Evolutionary conservation across 2,888 invertebrate species (phyloP).

Genomic region (Onchidella celtica): DNA sequence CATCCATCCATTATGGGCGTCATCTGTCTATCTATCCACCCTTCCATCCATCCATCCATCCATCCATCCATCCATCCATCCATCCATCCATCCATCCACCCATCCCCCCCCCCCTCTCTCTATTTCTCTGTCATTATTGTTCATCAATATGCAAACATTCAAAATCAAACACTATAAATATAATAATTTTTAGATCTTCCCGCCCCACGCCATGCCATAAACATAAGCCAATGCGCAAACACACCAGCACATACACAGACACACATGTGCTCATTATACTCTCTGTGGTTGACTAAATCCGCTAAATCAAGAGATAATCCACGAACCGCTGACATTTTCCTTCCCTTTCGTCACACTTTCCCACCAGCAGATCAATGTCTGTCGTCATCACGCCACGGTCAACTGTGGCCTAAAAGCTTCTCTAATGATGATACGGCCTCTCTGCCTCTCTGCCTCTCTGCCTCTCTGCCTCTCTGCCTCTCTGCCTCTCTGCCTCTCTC

Average conservation of each 20-base stretch:
- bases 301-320: too few species aligned
- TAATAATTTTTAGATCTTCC: too few species aligned
- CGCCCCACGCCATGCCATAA: too few species aligned
- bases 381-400: too few species aligned
- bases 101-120: neutral
- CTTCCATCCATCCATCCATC: neutral
- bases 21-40: neutral
- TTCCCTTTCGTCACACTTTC: too few species aligned
- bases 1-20: neutral
- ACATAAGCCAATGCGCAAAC: too few species aligned
- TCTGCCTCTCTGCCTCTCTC: neutral
- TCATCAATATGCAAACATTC: too few species aligned
- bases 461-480: neutral
- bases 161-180: too few species aligned
- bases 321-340: too few species aligned
- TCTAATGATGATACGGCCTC: neutral
- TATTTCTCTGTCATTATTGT: neutral
- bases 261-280: neutral
- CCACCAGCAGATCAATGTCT: too few species aligned
- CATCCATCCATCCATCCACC: neutral
- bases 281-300: too few species aligned
- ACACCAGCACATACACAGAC: neutral
- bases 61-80: neutral
- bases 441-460: neutral
- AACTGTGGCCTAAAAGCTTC: too few species aligned